Evolutionary conservation across 2,888 invertebrate genomes (phyloP), one percentile per base, ranked within the genome.

Genomic region (Endotricha flammealis): DNA sequence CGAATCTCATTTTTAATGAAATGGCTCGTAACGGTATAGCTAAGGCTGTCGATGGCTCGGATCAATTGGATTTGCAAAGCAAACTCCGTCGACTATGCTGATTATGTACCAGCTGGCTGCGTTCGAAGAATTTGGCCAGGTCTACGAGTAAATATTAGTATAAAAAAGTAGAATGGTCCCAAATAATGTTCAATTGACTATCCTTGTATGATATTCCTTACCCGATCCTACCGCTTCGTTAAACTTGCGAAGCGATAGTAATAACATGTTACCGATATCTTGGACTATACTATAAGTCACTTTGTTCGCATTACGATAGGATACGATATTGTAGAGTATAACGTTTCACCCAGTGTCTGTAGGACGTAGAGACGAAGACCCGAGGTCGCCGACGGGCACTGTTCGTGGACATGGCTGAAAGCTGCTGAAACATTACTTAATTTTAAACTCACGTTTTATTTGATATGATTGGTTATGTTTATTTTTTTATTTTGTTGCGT

Each of bases 361-460:
- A 8, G 12, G 14, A 14, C 11, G 27, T n/a, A n/a, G 11, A 12
- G 41, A 46, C 33, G 43, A 47, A 50, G 48, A 44, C 56, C 53
- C 12, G 45, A 50, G 50, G 57, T 61, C 59, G 48, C 50, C 48
- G 9, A 13, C 13, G 10, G 35, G 9, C 29, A 23, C 34, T 22
- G 53, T 46, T 62, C 53, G 53, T 50, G 35, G 44, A 66, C 57
- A 62, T 63, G 69, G 77, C 78, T 76, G 59, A 69, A 71, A 80
- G 78, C 78, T 75, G 68, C 64, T 66, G 62, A 69, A 66, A 60
- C 65, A 69, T 71, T 72, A 76, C 74, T 77, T 78, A 74, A 73
- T 73, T 65, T 64, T 52, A 56, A 57, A 51, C 55, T 62, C 64
- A 66, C 70, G 70, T 73, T 73, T 71, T 64, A 62, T 70, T 71